Base-by-base conservation (phyloP, 2,113 vertebrate genomes). In the Rhombomys opimus region DNA sequence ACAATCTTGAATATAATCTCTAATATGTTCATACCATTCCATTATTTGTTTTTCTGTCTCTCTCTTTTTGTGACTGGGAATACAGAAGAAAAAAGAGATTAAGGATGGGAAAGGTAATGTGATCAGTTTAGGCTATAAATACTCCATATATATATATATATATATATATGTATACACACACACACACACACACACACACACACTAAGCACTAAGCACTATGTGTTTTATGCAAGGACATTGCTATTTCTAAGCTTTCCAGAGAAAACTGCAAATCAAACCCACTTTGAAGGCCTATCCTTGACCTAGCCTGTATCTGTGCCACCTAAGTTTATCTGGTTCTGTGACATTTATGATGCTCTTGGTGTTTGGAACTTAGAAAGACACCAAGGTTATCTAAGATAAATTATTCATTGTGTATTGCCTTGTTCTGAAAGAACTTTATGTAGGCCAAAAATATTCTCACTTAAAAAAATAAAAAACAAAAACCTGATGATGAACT, bases 321-420 rank as follows among this genome's bases (percentile, higher is more conserved):
- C 96, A 61, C 50, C 52, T 91, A 84, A 91, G 14, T 17, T 89
- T 93, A 96, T 91, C 67, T 89, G 25, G 15, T 92, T 95, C 77
- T 89, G 54, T 82, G 61, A 50, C 73, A 72, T 96, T 93, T 92
- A 89, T 87, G 89, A 96, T 93, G 50, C 38, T 86, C 63, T 89
- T 20, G 89, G 14, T 93, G 84, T 57, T 73, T 94, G 96, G 50
- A 92, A 93, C 67, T 80, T 94, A 68, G 41, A 96, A 54, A 63
- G 5, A 65, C 4, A 80, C 38, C 89, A 94, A 96, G 73, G 87
- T 95, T 87, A 94, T 73, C 50, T 18, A 86, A 89, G 18, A 92
- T 91, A 94, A 96, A 94, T 95, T 96, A 92, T 95, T 94, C n/a
- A 91, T 68, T 93, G 32, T 63, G 32, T 2, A 32, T 96, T 92